Percentiles rank a stretch among this genome's conserved stretches.
phyloP scores from a whole-genome alignment of 2,888 invertebrate species.

The Didymodactylos carnosus region DNA sequence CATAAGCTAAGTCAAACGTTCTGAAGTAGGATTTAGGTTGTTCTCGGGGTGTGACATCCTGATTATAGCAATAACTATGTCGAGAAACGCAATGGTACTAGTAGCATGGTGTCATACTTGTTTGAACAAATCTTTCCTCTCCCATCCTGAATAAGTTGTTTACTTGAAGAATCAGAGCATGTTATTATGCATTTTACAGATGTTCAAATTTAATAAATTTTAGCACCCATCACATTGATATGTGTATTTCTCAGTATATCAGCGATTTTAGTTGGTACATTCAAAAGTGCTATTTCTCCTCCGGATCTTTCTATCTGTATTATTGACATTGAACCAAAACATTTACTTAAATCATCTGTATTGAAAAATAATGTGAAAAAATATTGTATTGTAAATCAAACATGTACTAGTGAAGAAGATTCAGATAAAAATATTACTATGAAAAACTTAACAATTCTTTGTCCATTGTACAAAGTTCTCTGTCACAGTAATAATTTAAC shows the following conservation, averaged over 20 bases:
- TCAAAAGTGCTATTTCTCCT: slow-evolving; percentile 8
- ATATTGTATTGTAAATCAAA: background rate
- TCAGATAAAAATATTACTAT: too few relatives aligned
- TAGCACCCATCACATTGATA: slow-evolving; percentile 8
- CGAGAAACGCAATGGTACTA: too few relatives aligned
- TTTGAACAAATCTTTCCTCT: too few relatives aligned
- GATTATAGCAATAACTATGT: too few relatives aligned
- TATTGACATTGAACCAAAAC: background rate
- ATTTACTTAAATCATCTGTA: background rate
- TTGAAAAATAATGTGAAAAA: background rate
- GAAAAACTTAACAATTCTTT: background rate
- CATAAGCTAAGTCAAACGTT: too few relatives aligned
- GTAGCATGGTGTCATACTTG: too few relatives aligned
- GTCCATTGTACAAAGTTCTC: slow-evolving; percentile 2
- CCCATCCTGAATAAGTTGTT: too few relatives aligned
- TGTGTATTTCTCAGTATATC: slow-evolving; percentile 3
- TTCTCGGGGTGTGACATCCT: too few relatives aligned
- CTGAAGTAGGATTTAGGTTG: too few relatives aligned
- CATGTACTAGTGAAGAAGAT: background rate
- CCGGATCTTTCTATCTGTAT: background rate
- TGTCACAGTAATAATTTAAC: background rate
- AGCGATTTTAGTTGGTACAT: slow-evolving; percentile 3
- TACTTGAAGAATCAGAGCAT: too few relatives aligned
- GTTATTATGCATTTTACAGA: too few relatives aligned
- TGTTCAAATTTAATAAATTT: too few relatives aligned